Evolutionary conservation across 2,113 vertebrate species (phyloP).

Genomic region (Megaleporinus macrocephalus): DNA sequence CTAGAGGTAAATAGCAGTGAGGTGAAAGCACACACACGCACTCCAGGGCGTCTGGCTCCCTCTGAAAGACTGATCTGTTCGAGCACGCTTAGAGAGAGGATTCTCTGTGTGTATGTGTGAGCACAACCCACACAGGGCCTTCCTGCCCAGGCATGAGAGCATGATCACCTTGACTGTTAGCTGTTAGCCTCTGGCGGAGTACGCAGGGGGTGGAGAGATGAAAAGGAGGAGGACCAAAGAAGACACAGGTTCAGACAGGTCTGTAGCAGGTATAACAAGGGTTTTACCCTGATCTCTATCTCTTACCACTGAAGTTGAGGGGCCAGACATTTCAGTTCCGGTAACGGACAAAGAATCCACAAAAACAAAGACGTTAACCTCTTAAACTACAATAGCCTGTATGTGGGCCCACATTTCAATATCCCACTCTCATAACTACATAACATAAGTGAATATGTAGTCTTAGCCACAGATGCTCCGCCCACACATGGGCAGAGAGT

Average conservation of each 20-base stretch:
- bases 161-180: constrained; percentile 59
- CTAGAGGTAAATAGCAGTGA: constrained; percentile 63
- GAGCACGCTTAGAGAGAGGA: constrained; percentile 62
- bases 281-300: constrained; percentile 37
- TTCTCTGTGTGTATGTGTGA: constrained; percentile 47
- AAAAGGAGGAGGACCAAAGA: constrained; percentile 38
- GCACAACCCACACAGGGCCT: constrained; percentile 56
- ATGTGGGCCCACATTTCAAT: too few relatives aligned
- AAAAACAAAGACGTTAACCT: background rate
- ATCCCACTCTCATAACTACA: too few relatives aligned
- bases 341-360: background rate
- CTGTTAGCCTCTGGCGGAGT: constrained; percentile 58
- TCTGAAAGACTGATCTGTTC: constrained; percentile 77
- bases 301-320: constrained; percentile 26
- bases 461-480: too few relatives aligned
- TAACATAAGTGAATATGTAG: too few relatives aligned
- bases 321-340: constrained; percentile 24
- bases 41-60: constrained; percentile 48
- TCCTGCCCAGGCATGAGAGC: constrained; percentile 62
- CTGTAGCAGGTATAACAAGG: constrained; percentile 59
- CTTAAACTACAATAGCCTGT: too few relatives aligned
- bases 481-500: too few relatives aligned
- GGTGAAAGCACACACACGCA: constrained; percentile 65
- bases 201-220: constrained; percentile 24
- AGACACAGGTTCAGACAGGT: constrained; percentile 64